Conservation (phyloP, 2,113 vertebrate genomes). For the Australoheros scitulus region DNA sequence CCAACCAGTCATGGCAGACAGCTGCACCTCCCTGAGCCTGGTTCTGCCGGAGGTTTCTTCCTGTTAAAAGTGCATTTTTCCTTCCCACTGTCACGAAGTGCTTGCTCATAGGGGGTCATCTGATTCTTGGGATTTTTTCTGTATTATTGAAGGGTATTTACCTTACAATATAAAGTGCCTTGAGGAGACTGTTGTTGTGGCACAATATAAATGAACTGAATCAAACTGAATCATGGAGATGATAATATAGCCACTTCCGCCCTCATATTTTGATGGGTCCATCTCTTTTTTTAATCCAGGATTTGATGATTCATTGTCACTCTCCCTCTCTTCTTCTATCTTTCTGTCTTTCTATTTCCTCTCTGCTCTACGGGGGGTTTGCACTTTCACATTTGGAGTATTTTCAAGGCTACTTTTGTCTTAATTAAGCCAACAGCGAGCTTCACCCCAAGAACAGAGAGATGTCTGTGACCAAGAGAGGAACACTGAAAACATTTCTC, state of each 20-base stretch:
- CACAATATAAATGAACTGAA: no score
- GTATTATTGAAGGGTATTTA: no score
- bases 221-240: slow-evolving; percentile 7
- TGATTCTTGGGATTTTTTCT: no score
- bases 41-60: no score
- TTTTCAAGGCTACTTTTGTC: slow-evolving; percentile 62
- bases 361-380: slow-evolving; percentile 38
- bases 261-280: slow-evolving; percentile 33
- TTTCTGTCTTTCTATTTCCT: slow-evolving; percentile 34
- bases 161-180: no score
- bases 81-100: no score
- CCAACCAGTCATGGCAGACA: no score
- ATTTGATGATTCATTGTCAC: slow-evolving; percentile 56
- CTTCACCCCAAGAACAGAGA: slow-evolving; percentile 29
- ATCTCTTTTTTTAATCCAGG: slow-evolving; percentile 49
- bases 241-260: slow-evolving; percentile 40
- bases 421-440: slow-evolving; percentile 56
- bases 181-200: no score
- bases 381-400: slow-evolving; percentile 43
- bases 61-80: no score
- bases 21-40: no score
- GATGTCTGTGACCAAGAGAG: slow-evolving; percentile 19
- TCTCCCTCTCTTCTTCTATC: slow-evolving; percentile 16
- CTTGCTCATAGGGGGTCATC: no score
- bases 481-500: slow-evolving; percentile 25